These are phyloP conservation scores for Melitaea cinxia DNA, from an alignment of 1,140 invertebrate species.

Conservation along the genomic window DNA sequence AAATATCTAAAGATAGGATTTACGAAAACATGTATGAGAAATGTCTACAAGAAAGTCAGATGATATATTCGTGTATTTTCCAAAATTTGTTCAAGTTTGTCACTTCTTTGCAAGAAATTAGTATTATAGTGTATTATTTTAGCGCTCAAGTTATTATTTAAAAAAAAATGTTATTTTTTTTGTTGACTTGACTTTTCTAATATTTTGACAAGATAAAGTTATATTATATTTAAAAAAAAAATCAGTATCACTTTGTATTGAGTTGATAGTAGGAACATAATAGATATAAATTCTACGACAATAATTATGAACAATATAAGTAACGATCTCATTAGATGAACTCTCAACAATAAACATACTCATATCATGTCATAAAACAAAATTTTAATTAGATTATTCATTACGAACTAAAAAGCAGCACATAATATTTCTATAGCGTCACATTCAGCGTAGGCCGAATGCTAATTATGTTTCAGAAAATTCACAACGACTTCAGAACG, in stretches of 20 bases:
- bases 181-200: too few relatives aligned
- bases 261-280: too few relatives aligned
- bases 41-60: constrained; percentile 11
- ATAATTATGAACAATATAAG: background rate
- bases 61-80: background rate
- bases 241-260: too few relatives aligned
- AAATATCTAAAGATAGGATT: constrained; percentile 9
- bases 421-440: constrained; percentile 20
- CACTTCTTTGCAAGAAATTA: background rate
- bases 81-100: background rate
- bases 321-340: background rate
- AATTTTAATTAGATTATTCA: constrained; percentile 13
- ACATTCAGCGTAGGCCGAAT: constrained; percentile 25
- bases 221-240: too few relatives aligned
- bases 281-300: too few relatives aligned
- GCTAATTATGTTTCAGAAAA: constrained; percentile 29
- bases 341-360: background rate
- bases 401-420: constrained; percentile 7
- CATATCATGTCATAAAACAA: background rate
- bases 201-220: too few relatives aligned
- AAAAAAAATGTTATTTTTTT: too few relatives aligned
- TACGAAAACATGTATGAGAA: constrained; percentile 12
- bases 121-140: too few relatives aligned
- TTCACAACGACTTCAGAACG: constrained; percentile 21
- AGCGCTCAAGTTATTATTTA: too few relatives aligned